phyloP scores from a whole-genome alignment of 2,113 vertebrate species.

The Plecotus auritus region DNA sequence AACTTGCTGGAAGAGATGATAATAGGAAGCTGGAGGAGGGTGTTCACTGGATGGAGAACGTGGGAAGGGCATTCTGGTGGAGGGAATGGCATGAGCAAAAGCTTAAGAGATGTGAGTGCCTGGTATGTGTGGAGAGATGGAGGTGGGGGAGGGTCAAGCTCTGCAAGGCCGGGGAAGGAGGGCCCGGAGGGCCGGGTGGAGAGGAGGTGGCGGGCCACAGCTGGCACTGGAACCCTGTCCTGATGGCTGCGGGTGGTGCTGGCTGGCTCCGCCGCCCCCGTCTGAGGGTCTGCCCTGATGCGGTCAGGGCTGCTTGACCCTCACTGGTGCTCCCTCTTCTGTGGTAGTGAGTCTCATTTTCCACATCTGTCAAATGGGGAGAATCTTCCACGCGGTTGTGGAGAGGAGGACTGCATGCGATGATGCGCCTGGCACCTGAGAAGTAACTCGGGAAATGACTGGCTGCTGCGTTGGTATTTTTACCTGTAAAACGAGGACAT shows the following conservation, averaged over 20 bases:
- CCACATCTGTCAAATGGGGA: background rate
- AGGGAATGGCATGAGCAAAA: background rate
- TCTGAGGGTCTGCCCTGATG: background rate
- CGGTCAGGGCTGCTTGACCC: background rate
- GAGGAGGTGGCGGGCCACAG: background rate
- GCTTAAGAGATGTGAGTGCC: background rate
- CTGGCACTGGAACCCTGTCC: background rate
- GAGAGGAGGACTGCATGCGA: background rate
- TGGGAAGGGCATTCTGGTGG: background rate
- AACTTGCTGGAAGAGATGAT: background rate
- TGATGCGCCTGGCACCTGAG: background rate
- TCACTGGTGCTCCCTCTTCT: no score
- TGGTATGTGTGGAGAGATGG: background rate
- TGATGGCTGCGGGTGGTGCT: background rate
- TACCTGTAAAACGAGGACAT: slow-evolving; percentile 9
- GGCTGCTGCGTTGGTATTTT: background rate
- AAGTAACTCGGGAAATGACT: background rate
- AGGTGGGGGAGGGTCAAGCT: background rate
- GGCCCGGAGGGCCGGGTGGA: background rate
- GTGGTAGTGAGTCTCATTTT: slow-evolving; percentile 28
- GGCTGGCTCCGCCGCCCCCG: background rate
- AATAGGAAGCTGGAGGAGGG: background rate
- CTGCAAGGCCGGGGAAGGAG: background rate
- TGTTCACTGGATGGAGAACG: background rate
- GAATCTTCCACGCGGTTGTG: background rate